A percentile compares a stretch with the other conserved stretches of the same genome.
Conservation (phyloP, 1,140 invertebrate species). For the Callitettix versicolor region DNA sequence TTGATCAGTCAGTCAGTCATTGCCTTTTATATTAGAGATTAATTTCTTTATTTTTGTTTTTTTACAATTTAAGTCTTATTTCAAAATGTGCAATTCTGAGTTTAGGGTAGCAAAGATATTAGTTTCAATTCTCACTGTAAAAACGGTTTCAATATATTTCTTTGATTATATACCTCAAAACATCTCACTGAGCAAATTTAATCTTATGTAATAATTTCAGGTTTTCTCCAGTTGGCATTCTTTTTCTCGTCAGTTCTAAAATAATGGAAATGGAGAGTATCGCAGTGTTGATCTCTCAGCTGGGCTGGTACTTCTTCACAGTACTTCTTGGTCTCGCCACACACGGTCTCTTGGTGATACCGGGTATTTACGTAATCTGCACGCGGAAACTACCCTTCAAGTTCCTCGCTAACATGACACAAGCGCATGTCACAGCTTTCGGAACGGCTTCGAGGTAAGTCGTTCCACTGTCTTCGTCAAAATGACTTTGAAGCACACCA, state of each 20-base stretch:
- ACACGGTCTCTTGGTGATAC: slow-evolving; percentile 81
- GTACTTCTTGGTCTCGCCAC: slow-evolving; percentile 79
- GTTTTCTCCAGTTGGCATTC: slow-evolving; percentile 74
- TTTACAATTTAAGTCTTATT: too few relatives aligned
- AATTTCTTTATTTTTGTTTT: too few relatives aligned
- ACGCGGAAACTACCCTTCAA: slow-evolving; percentile 69
- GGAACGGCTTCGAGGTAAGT: slow-evolving; percentile 81
- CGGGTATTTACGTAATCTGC: slow-evolving; percentile 67
- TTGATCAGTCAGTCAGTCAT: too few relatives aligned
- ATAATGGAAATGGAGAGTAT: slow-evolving; percentile 71
- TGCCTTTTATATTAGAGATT: too few relatives aligned
- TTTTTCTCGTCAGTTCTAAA: slow-evolving; percentile 69
- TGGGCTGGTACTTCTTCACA: slow-evolving; percentile 86
- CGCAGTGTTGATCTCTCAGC: slow-evolving; percentile 52
- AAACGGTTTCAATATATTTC: too few relatives aligned
- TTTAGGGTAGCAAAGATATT: too few relatives aligned
- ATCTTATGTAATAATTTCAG: slow-evolving; percentile 33
- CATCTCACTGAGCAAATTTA: too few relatives aligned
- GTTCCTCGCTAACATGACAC: slow-evolving; percentile 71
- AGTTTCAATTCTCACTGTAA: too few relatives aligned
- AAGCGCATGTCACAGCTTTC: slow-evolving; percentile 82
- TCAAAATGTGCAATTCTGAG: too few relatives aligned
- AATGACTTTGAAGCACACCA: too few relatives aligned
- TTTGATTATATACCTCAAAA: too few relatives aligned
- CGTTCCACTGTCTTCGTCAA: too few relatives aligned